A percentile compares a stretch with the other conserved stretches of the same genome.
These are phyloP conservation scores for Tringa solitaria DNA, from an alignment of 2,113 vertebrate species.

Conservation along the genomic window DNA sequence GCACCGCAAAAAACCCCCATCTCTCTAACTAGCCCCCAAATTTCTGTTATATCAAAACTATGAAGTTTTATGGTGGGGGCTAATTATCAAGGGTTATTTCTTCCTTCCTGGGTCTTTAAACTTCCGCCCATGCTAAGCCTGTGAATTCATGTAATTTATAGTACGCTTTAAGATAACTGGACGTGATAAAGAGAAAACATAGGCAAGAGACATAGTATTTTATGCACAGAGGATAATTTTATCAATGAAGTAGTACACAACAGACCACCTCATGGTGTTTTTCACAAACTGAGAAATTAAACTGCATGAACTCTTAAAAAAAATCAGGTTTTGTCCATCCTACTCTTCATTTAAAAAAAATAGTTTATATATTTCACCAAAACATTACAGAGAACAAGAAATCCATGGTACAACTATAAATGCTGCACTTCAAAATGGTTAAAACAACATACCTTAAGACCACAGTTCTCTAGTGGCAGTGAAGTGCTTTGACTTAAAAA, in stretches of 20 bases:
- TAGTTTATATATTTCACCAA: not conserved
- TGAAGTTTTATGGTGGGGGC: slow-evolving; percentile 53
- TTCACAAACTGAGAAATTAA: not conserved
- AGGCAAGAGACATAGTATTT: slow-evolving; percentile 13
- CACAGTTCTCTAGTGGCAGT: not conserved
- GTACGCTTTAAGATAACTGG: slow-evolving; percentile 20
- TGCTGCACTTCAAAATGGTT: not conserved
- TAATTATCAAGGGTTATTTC: slow-evolving; percentile 56
- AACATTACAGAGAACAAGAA: not conserved
- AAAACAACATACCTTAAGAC: not conserved
- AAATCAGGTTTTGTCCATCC: not conserved
- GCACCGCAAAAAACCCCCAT: not conserved
- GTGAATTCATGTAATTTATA: slow-evolving; percentile 46
- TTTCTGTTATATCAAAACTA: slow-evolving; percentile 20
- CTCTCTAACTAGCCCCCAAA: not conserved
- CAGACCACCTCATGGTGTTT: not conserved
- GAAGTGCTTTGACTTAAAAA: not conserved
- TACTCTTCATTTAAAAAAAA: not conserved
- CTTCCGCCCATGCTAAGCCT: not conserved
- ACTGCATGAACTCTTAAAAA: not conserved
- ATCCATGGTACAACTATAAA: not conserved
- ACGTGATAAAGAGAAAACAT: slow-evolving; percentile 21
- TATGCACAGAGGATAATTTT: not conserved
- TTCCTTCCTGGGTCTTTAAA: slow-evolving; percentile 46
- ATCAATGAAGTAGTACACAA: not conserved